A percentile compares a stretch with the other conserved stretches of the same genome.
phyloP scores from a whole-genome alignment of 35 echinoderm and acorn worm genomes.

The Amphiura filiformis region DNA sequence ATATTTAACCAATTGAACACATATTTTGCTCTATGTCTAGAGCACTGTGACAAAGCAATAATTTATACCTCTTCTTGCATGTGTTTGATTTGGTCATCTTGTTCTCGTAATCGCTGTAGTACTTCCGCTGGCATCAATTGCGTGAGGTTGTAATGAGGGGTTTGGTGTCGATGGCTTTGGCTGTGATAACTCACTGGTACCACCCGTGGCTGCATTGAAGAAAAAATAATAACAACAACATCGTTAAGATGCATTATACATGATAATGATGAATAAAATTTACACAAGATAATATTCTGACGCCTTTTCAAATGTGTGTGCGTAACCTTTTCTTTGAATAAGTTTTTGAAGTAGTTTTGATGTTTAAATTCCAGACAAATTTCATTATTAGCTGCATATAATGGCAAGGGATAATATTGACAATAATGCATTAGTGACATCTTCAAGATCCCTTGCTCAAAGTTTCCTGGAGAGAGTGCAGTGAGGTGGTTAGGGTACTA shows the following conservation, averaged over 20 bases:
- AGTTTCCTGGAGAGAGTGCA: no score
- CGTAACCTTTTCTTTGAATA: neutral
- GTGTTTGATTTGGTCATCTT: neutral
- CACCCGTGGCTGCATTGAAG: neutral
- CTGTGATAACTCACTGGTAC: slow-evolving; percentile 1
- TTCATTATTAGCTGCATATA: neutral
- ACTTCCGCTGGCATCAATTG: neutral
- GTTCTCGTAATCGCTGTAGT: neutral
- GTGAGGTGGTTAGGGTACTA: no score
- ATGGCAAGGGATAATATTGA: no score
- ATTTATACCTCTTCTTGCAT: neutral
- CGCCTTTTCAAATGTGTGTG: neutral
- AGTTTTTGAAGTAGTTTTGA: neutral
- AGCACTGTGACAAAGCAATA: no score
- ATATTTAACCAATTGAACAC: no score
- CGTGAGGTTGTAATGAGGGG: neutral
- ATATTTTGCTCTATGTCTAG: no score
- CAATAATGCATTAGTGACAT: no score
- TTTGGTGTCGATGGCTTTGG: neutral
- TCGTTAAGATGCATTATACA: neutral
- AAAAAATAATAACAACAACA: neutral
- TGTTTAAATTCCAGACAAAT: neutral
- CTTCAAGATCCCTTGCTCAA: no score
- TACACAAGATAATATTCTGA: neutral
- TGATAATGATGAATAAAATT: neutral